Conservation (phyloP, 37 sponge, comb jelly and placozoan species). For the Aplysina aerophoba region DNA sequence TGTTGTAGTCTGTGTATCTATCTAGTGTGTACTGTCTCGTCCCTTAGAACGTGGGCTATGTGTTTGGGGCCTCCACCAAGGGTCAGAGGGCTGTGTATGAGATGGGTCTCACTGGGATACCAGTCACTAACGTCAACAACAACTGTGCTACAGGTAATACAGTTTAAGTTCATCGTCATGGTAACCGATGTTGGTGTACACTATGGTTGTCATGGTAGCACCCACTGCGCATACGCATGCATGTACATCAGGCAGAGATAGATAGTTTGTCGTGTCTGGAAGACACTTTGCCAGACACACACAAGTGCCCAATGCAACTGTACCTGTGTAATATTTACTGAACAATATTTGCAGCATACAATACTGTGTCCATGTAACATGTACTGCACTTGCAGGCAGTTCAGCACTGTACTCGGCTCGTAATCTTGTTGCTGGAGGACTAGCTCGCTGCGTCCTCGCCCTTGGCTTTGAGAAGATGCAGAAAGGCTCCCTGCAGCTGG, state of each 20-base stretch:
- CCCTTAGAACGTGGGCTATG: constrained; percentile 62
- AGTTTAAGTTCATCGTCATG: no score
- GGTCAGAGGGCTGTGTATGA: constrained; percentile 77
- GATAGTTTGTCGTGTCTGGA: no score
- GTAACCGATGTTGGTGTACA: no score
- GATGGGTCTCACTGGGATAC: constrained; percentile 71
- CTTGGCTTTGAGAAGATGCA: constrained; percentile 84
- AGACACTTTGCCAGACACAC: neutral
- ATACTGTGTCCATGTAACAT: no score
- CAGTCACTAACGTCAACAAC: constrained; percentile 73
- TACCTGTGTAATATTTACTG: no score
- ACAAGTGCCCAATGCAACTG: neutral
- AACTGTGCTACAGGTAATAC: constrained; percentile 69
- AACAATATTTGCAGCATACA: no score
- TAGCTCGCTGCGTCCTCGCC: constrained; percentile 60
- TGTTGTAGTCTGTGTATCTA: neutral
- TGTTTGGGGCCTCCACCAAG: constrained; percentile 65
- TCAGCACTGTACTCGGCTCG: constrained; percentile 45
- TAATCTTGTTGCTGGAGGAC: constrained; percentile 46
- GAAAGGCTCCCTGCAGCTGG: constrained; percentile 51
- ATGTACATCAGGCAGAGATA: no score
- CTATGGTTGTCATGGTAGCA: no score
- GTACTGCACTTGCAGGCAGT: neutral
- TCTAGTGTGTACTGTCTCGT: neutral
- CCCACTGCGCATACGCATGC: neutral